A percentile compares a stretch with the other conserved stretches of the same genome.
phyloP scores from a whole-genome alignment of 2,797 vertebrate species.

The Lepus oiostolus region DNA sequence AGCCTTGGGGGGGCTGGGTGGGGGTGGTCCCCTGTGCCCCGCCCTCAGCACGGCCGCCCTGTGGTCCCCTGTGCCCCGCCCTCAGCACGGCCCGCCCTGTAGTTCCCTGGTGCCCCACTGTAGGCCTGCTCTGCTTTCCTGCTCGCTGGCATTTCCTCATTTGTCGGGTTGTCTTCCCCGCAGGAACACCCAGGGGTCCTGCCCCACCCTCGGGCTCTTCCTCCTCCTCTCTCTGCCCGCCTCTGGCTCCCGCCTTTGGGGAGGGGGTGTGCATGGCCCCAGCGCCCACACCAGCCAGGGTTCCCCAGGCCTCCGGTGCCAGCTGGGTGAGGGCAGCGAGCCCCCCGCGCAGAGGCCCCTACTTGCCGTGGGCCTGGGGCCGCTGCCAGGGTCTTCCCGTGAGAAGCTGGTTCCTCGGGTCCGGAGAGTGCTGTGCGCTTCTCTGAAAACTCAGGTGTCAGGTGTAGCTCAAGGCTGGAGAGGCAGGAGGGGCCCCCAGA shows the following conservation, averaged over 20 bases:
- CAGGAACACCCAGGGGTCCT: too few species aligned
- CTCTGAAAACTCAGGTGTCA: neutral
- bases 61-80: too few species aligned
- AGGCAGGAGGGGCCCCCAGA: neutral
- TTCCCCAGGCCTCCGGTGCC: neutral
- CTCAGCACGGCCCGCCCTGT: too few species aligned
- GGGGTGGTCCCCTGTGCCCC: too few species aligned
- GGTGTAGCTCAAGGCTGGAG: neutral
- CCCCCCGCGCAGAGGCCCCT: neutral
- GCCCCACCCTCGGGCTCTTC: too few species aligned
- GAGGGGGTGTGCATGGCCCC: neutral
- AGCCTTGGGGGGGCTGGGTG: too few species aligned
- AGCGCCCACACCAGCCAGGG: rapidly evolving
- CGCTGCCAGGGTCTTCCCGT: neutral
- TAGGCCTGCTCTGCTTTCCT: too few species aligned
- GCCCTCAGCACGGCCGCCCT: too few species aligned
- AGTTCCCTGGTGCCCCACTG: too few species aligned
- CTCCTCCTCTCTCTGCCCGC: neutral
- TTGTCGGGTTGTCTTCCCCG: too few species aligned
- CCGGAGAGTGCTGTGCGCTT: neutral
- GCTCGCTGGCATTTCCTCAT: too few species aligned
- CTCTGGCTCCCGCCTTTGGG: neutral
- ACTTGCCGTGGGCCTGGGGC: neutral
- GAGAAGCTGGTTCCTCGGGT: neutral
- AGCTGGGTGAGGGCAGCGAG: neutral